Percentiles rank a stretch among this genome's conserved stretches.
Conservation (phyloP, 1,140 invertebrate species). For the Colletes latitarsis region DNA sequence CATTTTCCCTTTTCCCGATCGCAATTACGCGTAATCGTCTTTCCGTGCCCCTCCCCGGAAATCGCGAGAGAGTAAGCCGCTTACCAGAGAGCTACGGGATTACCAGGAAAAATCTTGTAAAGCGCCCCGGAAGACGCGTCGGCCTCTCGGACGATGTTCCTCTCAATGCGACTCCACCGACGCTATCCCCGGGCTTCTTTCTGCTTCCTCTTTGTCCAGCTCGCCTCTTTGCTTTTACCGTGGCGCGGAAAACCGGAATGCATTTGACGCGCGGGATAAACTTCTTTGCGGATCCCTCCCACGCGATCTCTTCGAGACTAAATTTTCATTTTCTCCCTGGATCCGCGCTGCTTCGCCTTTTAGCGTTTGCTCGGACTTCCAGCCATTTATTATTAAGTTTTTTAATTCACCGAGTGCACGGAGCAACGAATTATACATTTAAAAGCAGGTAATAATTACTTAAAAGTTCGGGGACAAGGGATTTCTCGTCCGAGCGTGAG, state of each 20-base stretch:
- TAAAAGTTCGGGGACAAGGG: too few species aligned
- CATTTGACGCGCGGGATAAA: neutral
- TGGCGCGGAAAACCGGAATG: neutral
- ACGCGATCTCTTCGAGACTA: too few species aligned
- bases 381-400: too few species aligned
- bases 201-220: neutral
- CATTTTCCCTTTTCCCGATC: slow-evolving; percentile 42
- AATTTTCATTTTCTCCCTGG: too few species aligned
- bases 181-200: neutral
- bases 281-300: neutral
- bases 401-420: too few species aligned
- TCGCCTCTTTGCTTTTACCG: neutral
- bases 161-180: neutral
- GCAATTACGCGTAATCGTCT: slow-evolving; percentile 66
- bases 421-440: too few species aligned
- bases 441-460: too few species aligned
- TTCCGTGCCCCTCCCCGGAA: slow-evolving; percentile 28
- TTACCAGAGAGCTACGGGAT: slow-evolving; percentile 52
- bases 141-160: neutral
- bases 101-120: slow-evolving; percentile 51
- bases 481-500: too few species aligned
- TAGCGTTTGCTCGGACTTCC: too few species aligned
- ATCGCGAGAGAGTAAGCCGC: slow-evolving; percentile 53
- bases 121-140: neutral
- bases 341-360: too few species aligned